Conservation (phyloP, 2,888 invertebrate genomes). For the Campoplex nolae region DNA sequence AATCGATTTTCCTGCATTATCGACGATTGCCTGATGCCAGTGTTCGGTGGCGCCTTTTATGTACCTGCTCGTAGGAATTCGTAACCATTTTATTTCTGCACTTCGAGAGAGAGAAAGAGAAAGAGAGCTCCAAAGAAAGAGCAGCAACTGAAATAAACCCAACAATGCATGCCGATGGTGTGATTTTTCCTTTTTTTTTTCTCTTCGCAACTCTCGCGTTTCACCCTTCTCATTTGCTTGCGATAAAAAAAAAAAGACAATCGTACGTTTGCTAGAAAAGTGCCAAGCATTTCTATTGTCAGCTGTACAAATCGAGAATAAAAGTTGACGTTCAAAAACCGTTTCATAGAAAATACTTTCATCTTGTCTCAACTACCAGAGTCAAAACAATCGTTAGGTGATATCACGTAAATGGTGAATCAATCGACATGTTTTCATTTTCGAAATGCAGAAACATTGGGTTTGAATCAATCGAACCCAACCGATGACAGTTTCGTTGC, state of each 20-base stretch:
- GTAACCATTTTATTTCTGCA: constrained; percentile 69
- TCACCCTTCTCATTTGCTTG: constrained; percentile 66
- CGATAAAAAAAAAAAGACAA: constrained; percentile 8
- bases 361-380: neutral
- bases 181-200: constrained; percentile 11
- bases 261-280: constrained; percentile 12
- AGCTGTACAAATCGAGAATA: constrained; percentile 10
- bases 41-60: constrained; percentile 70
- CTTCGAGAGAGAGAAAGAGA: neutral
- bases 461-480: too few relatives aligned
- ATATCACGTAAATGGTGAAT: neutral
- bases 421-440: neutral
- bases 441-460: neutral
- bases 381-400: neutral
- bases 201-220: neutral
- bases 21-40: constrained; percentile 53
- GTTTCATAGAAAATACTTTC: neutral
- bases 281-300: constrained; percentile 10
- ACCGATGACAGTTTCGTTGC: neutral
- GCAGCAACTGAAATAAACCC: constrained; percentile 72
- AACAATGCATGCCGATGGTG: constrained; percentile 57
- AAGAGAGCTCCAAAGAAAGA: constrained; percentile 45
- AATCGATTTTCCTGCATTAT: constrained; percentile 74
- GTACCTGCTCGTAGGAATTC: constrained; percentile 59
- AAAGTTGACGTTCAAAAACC: neutral